A percentile compares a stretch with the other conserved stretches of the same genome.
phyloP scores from a whole-genome alignment of 2,113 vertebrate genomes.

The Picathartes gymnocephalus region DNA sequence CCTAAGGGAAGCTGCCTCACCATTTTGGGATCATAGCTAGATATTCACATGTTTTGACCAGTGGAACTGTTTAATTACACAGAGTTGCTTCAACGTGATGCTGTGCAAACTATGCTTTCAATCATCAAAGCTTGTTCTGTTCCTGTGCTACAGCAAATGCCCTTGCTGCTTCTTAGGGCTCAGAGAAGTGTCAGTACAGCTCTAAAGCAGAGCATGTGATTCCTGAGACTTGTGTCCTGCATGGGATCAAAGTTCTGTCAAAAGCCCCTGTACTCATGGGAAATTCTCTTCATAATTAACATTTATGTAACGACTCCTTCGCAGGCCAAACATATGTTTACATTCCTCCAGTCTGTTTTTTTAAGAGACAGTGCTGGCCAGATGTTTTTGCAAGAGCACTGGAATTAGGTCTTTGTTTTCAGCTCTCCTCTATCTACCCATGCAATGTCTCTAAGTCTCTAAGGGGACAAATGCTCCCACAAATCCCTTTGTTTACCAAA shows the following conservation, averaged over 20 bases:
- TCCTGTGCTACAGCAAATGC: not conserved
- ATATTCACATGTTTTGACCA: not conserved
- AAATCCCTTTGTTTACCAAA: not conserved
- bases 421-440: not conserved
- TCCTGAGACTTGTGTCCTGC: not conserved
- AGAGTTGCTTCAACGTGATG: not conserved
- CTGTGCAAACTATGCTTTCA: not conserved
- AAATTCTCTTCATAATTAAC: slow-evolving; percentile 37
- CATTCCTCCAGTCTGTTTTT: slow-evolving; percentile 22
- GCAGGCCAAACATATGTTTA: slow-evolving; percentile 34
- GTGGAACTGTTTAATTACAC: not conserved
- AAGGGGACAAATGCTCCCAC: not conserved
- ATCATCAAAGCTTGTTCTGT: not conserved
- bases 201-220: not conserved
- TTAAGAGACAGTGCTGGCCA: not conserved
- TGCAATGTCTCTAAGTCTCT: not conserved
- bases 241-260: slow-evolving; percentile 23
- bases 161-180: not conserved
- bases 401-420: slow-evolving; percentile 5
- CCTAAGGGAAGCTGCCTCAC: not conserved
- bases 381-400: slow-evolving; percentile 21
- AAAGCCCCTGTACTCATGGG: not conserved
- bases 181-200: not conserved
- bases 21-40: not conserved
- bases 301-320: not conserved